Conservation (phyloP, 2,113 vertebrate species). For the Butorides virescens region DNA sequence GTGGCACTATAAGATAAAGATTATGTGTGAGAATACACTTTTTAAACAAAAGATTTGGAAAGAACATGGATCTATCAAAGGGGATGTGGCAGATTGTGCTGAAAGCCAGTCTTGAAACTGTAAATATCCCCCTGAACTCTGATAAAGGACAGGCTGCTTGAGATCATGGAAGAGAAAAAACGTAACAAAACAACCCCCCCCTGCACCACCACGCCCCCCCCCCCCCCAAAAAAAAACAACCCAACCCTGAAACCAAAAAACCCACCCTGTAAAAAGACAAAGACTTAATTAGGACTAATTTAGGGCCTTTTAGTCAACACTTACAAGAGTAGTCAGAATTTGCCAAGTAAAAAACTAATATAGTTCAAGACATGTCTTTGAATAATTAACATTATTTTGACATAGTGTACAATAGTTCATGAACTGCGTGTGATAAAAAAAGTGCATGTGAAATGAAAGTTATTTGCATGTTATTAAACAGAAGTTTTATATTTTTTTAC, state of each 20-base stretch:
- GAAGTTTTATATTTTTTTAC: not conserved
- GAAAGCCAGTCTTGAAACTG: not conserved
- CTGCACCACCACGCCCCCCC: not conserved
- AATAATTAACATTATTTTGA: not conserved
- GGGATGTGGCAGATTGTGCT: not conserved
- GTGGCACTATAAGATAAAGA: not conserved
- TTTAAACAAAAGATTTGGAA: not conserved
- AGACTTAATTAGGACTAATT: not conserved
- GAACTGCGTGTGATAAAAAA: not conserved
- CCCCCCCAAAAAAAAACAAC: fast-evolving
- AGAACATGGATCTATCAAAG: not conserved
- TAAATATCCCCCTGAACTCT: not conserved
- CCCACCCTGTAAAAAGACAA: not conserved
- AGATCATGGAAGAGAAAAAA: not conserved
- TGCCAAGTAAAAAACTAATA: not conserved
- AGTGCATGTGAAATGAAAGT: not conserved
- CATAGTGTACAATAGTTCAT: not conserved
- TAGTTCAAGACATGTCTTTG: not conserved
- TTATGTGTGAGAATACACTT: not conserved
- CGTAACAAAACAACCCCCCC: not conserved
- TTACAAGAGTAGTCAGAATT: not conserved
- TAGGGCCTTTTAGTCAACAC: not conserved
- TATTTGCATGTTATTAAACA: not conserved
- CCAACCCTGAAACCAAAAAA: no score
- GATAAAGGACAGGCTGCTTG: not conserved